Base-by-base conservation (phyloP, 2,888 invertebrate genomes). In the Andrena fulva region DNA sequence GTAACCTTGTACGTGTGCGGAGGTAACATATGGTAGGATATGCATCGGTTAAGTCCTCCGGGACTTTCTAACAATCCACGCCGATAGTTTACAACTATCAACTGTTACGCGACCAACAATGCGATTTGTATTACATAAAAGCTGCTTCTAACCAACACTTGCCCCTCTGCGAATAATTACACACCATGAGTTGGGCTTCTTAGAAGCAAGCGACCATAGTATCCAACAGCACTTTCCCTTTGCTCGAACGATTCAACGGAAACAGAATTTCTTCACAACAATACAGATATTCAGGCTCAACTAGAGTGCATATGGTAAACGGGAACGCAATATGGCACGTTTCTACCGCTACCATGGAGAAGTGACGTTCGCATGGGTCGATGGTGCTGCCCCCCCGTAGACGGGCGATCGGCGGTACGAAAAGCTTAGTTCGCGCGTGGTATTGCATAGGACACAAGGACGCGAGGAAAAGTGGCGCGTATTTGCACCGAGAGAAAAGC, bases 401-500 rank as follows among this genome's bases (percentile, higher is more conserved):
- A 72, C 77, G 71, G 5, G 12, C n/a, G 63, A 20, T 8, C 29
- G 71, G 54, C 56, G 4, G 27, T 72, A 77, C 80, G 56, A 64
- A 59, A 76, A 67, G n/a, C 35, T 72, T 69, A 16, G 56, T 42
- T 62, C 72, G 79, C 76, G 84, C 72, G 87, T 76, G 77, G 70
- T 77, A 77, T 67, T 82, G 88, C 80, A 83, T 82, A 71, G 85
- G 81, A 82, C 80, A 74, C 77, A 83, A 83, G 85, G 80, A 77
- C 80, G 76, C 82, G 85, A 89, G 90, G 90, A 91, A 91, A 91
- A 90, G 91, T 90, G 91, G 91, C 90, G 91, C 91, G 91, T 90
- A 89, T 88, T 89, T 85, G 82, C 73, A 71, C 74, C 70, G 85
- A 84, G 90, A 87, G 91, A 90, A 91, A 91, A 91, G 91, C 90